A percentile compares a stretch with the other conserved stretches of the same genome.
Evolutionary conservation across 2,113 vertebrate species (phyloP).

Genomic region (Corvus hawaiiensis): DNA sequence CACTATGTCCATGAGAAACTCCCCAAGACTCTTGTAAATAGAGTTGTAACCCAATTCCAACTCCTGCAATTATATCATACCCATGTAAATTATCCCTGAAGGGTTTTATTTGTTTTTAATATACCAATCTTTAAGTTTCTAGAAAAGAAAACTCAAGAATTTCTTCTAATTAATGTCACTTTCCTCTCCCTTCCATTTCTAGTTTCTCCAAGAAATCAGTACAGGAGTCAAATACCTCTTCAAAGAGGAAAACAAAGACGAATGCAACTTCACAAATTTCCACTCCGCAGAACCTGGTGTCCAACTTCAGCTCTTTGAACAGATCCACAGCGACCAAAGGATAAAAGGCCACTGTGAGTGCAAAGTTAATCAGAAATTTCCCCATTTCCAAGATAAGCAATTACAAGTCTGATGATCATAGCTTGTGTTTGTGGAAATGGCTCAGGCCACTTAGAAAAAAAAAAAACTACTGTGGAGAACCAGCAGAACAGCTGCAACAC

Average conservation of each 20-base stretch:
- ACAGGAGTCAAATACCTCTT: neutral
- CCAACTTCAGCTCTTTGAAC: neutral
- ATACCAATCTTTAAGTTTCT: neutral
- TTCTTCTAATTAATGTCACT: neutral
- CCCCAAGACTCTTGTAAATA: neutral
- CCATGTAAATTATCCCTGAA: neutral
- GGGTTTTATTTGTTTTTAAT: conserved; percentile 7
- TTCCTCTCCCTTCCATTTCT: neutral
- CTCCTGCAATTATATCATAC: neutral
- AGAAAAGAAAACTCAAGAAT: neutral
- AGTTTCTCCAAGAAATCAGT: neutral
- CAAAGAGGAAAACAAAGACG: neutral
- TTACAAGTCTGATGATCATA: neutral
- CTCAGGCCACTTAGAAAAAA: neutral
- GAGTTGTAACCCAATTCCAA: neutral
- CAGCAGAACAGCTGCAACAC: neutral
- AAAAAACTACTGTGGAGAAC: neutral
- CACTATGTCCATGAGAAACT: conserved; percentile 12
- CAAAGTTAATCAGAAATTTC: neutral
- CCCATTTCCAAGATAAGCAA: neutral
- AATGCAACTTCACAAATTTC: neutral
- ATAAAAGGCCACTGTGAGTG: neutral
- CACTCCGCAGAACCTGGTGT: neutral
- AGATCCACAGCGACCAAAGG: neutral
- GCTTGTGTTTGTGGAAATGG: neutral